phyloP scores from a whole-genome alignment of 2,113 vertebrate genomes.

The Pachyramphus minor region DNA sequence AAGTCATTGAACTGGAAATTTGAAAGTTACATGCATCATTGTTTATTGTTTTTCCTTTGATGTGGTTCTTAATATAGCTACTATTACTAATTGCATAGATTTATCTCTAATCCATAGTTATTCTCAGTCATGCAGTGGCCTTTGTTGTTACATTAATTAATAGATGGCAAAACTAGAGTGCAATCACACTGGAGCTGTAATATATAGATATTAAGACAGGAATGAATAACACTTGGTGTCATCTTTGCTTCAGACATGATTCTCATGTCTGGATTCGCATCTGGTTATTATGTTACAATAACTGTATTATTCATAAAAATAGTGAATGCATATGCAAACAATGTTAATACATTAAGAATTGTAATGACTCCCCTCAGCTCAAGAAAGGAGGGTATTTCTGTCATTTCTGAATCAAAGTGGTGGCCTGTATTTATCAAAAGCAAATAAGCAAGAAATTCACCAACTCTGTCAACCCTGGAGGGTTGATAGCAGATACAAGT shows the following conservation, averaged over 20 bases:
- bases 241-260: neutral
- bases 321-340: neutral
- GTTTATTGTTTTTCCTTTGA: neutral
- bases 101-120: neutral
- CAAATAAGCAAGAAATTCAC: neutral
- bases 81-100: neutral
- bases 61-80: neutral
- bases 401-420: neutral
- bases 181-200: neutral
- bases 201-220: neutral
- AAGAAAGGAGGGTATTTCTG: neutral
- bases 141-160: neutral
- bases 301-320: neutral
- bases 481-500: neutral
- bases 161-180: neutral
- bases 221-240: neutral
- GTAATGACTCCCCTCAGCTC: neutral
- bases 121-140: neutral
- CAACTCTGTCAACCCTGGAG: neutral
- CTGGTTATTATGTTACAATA: neutral
- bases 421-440: neutral
- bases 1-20: neutral
- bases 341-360: neutral
- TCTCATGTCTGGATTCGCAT: neutral
- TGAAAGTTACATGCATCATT: neutral